Conservation (phyloP, 2,888 invertebrate genomes). For the Octonoba sinensis region DNA sequence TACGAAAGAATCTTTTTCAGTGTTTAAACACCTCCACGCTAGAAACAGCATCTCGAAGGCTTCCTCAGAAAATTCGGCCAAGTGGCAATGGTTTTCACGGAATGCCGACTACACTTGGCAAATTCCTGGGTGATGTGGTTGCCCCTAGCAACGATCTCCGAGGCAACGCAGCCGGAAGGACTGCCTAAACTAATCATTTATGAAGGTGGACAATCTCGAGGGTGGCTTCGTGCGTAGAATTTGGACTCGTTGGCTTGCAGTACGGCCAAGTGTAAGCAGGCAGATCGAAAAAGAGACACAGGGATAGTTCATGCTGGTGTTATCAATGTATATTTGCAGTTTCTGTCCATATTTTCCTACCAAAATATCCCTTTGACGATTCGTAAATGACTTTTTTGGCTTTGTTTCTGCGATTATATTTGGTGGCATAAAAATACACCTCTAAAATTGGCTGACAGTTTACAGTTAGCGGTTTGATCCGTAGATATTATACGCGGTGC, state of each 20-base stretch:
- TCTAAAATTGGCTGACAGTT: no score
- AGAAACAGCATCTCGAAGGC: slow-evolving; percentile 1
- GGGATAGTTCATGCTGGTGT: no score
- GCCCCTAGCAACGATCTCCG: slow-evolving; percentile 50
- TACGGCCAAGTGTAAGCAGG: no score
- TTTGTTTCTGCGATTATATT: no score
- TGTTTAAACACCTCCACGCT: slow-evolving; percentile 25
- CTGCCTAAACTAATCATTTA: slow-evolving; percentile 61
- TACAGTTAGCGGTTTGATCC: no score
- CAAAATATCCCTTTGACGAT: no score
- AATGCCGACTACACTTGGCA: slow-evolving; percentile 39
- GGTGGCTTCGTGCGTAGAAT: slow-evolving; percentile 45
- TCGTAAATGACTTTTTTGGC: no score
- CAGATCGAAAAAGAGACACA: no score
- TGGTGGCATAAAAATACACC: no score
- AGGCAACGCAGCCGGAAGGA: slow-evolving; percentile 37
- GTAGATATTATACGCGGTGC: no score
- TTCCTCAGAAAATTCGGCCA: slow-evolving; percentile 7
- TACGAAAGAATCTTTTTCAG: background rate
- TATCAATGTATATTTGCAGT: no score
- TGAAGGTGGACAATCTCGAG: slow-evolving; percentile 58
- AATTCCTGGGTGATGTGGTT: slow-evolving; percentile 49
- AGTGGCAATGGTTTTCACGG: slow-evolving; percentile 42
- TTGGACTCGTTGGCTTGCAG: background rate
- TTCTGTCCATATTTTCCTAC: no score